Base-by-base conservation (phyloP, 1,140 invertebrate genomes). In the Polypedilum vanderplanki region DNA sequence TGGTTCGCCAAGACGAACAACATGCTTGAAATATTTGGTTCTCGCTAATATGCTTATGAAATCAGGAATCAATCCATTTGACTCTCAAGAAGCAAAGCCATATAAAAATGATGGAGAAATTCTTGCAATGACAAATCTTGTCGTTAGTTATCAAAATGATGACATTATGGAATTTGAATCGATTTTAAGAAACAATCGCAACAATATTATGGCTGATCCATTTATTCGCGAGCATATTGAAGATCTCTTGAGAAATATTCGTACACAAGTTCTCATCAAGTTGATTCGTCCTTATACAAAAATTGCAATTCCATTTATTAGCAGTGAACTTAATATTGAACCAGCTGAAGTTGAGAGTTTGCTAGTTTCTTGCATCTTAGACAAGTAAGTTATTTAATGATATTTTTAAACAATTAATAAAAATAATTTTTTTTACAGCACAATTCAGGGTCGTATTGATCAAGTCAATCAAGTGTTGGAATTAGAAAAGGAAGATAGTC, bases 61-160 rank as follows among this genome's bases (percentile, higher is more conserved):
- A 83, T 98, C 97, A n/a, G 97, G 95, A 20, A 99, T 99, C 75
- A 99, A 99, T 87, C 98, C 98, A 5, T 99, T 99, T 84, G 98
- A 99, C 85, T 98, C 96, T 1, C 98, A 99, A 88, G 98, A 99
- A 87, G 98, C 98, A 0, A 99, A 99, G 83, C 97, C 98, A 0
- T 99, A 99, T 80, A 98, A 98, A 85, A 99, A 99, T 84, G 97
- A 99, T 86, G 95, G 97, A 5, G 98, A 99, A 87, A 99, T 99
- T 79, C 85, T 99, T 75, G 98, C 98, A 1, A 99, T 99, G 97
- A 99, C 98, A 7, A 98, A 99, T 85, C 87, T 99, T 78, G 97
- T 99, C 15, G 94, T 93, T 82, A 95, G 97, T 18, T 99, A 99
- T 84, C 97, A 99, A 84, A 98, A 98, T 83, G 98, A 99, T 84